Evolutionary conservation across 35 echinoderm and acorn worm species (phyloP).

Genomic region (Heliocidaris erythrogramma): DNA sequence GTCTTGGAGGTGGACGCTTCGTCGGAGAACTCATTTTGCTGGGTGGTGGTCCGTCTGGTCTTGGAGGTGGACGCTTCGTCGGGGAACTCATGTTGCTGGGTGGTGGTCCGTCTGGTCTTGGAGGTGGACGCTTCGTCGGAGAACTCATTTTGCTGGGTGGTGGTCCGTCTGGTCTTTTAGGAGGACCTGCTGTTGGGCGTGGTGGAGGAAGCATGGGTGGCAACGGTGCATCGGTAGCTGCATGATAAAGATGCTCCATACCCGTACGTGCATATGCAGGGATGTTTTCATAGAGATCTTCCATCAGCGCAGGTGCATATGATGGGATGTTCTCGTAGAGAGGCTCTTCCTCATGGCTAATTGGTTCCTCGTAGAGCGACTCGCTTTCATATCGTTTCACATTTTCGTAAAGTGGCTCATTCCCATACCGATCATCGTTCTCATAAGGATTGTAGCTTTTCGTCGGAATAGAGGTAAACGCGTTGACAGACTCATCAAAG

Average conservation of each 20-base stretch:
- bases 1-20: neutral
- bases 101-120: neutral
- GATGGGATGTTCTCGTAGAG: neutral
- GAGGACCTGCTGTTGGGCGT: neutral
- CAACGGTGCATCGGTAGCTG: neutral
- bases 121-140: neutral
- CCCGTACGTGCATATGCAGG: neutral
- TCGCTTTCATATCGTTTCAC: neutral
- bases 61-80: neutral
- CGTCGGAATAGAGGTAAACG: conserved; percentile 4
- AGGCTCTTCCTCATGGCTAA: neutral
- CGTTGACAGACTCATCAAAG: conserved; percentile 58
- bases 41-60: neutral
- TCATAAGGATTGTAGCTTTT: neutral
- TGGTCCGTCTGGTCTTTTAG: neutral
- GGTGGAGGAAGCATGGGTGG: neutral
- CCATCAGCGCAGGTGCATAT: neutral
- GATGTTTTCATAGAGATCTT: neutral
- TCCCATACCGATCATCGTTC: neutral
- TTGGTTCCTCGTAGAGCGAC: neutral
- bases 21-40: neutral
- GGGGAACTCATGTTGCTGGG: neutral
- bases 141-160: neutral
- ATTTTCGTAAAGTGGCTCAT: conserved; percentile 8
- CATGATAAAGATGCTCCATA: neutral